Percentiles rank a stretch among this genome's conserved stretches.
phyloP scores from a whole-genome alignment of 2,888 invertebrate species.

The Sphaerophoria taeniata region DNA sequence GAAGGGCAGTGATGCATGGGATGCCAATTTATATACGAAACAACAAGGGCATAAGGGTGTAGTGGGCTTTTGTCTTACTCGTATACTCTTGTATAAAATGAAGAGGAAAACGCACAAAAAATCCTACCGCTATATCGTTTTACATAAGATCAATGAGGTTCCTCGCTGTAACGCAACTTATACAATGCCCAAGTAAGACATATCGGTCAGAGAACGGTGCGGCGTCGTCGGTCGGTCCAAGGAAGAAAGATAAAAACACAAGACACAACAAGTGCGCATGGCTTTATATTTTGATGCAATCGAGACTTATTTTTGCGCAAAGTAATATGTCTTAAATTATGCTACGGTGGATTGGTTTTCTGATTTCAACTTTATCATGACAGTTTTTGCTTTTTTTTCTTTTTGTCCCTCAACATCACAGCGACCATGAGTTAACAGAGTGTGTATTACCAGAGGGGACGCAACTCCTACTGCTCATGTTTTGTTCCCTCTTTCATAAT shows the following conservation, averaged over 20 bases:
- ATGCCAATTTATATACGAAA: conserved; percentile 61
- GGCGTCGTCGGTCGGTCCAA: conserved; percentile 21
- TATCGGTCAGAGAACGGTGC: conserved; percentile 22
- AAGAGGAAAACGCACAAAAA: conserved; percentile 71
- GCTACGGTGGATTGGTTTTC: conserved; percentile 70
- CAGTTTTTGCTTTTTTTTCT: conserved; percentile 36
- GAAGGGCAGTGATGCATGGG: conserved; percentile 77
- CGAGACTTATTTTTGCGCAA: conserved; percentile 60
- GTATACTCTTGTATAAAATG: conserved; percentile 50
- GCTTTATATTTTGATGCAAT: conserved; percentile 65
- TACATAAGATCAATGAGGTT: conserved; percentile 74
- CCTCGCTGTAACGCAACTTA: conserved; percentile 64
- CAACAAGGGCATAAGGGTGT: conserved; percentile 74
- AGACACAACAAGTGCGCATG: conserved; percentile 65
- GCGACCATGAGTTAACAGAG: conserved; percentile 40
- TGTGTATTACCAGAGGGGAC: conserved; percentile 39
- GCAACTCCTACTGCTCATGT: conserved; percentile 13
- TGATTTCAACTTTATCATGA: conserved; percentile 64
- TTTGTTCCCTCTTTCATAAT: conserved; percentile 61
- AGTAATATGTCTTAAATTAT: conserved; percentile 74
- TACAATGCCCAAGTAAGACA: conserved; percentile 71
- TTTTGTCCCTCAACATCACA: conserved; percentile 39
- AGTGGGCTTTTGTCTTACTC: conserved; percentile 60
- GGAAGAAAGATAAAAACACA: conserved; percentile 40
- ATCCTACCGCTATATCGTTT: conserved; percentile 78